phyloP scores from a whole-genome alignment of 2,113 vertebrate species.

The Glaucidium brasilianum region DNA sequence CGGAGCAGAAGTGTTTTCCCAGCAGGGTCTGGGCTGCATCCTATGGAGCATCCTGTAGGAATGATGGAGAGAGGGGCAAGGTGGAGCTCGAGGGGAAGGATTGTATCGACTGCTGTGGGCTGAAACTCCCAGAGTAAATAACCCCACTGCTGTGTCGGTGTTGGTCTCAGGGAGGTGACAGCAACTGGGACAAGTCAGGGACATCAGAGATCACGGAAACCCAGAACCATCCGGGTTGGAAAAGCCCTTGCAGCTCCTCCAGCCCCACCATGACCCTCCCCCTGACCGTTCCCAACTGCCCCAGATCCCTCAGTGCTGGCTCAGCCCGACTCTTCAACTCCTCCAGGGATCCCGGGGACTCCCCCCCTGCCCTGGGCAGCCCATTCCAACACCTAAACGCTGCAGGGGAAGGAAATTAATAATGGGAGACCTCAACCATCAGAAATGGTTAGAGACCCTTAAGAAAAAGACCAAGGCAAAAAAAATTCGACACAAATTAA shows the following conservation, averaged over 20 bases:
- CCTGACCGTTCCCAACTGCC: too few species aligned
- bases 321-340: too few species aligned
- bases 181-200: neutral
- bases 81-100: neutral
- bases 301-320: too few species aligned
- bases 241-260: too few species aligned
- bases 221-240: too few species aligned
- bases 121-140: neutral
- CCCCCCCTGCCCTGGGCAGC: too few species aligned
- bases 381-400: too few species aligned
- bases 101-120: fast-evolving
- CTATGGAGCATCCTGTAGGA: neutral
- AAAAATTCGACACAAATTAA: neutral
- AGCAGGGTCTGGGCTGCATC: neutral
- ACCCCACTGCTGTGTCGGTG: neutral
- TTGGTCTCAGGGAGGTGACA: neutral
- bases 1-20: neutral
- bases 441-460: neutral
- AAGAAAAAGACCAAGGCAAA: neutral
- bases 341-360: too few species aligned
- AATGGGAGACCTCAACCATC: neutral
- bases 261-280: too few species aligned
- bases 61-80: neutral
- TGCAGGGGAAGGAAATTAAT: neutral
- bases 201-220: neutral